Conservation (phyloP, 1,140 invertebrate species). For the Neoseiulus cucumeris region DNA sequence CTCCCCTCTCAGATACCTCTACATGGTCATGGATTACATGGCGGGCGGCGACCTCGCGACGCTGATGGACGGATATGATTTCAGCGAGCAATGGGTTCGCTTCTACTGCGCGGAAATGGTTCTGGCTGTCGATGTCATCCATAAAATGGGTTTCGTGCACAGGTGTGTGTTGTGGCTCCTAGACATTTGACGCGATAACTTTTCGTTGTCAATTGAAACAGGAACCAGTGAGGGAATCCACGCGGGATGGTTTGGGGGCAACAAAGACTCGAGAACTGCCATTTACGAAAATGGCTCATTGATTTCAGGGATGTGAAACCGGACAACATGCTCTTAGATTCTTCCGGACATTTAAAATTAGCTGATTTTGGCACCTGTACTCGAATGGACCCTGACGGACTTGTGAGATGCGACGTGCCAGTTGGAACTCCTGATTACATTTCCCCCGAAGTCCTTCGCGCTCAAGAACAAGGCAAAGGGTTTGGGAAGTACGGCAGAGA, state of each 20-base stretch:
- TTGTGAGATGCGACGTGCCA: slow-evolving; percentile 87
- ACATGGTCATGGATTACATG: slow-evolving; percentile 99
- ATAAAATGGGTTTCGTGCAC: slow-evolving; percentile 97
- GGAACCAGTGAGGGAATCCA: too few species aligned
- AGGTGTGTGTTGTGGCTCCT: slow-evolving; percentile 29
- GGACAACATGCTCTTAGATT: slow-evolving; percentile 93
- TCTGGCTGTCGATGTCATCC: slow-evolving; percentile 88
- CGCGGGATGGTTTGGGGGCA: too few species aligned
- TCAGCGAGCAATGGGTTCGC: slow-evolving; percentile 96
- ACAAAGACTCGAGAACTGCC: too few species aligned
- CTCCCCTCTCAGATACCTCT: slow-evolving; percentile 43
- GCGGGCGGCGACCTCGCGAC: slow-evolving; percentile 95
- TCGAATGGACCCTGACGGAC: slow-evolving; percentile 84
- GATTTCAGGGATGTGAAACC: slow-evolving; percentile 82
- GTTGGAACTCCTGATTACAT: slow-evolving; percentile 99
- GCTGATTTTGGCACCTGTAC: slow-evolving; percentile 99
- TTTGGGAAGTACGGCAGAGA: slow-evolving; percentile 46
- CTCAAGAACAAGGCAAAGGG: slow-evolving; percentile 62
- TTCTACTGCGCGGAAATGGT: slow-evolving; percentile 99
- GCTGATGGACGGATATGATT: slow-evolving; percentile 95
- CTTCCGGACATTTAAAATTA: slow-evolving; percentile 81
- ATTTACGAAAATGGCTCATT: too few species aligned
- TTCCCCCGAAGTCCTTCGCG: slow-evolving; percentile 91
- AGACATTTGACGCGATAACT: too few species aligned
- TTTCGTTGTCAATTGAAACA: too few species aligned